A percentile compares a stretch with the other conserved stretches of the same genome.
Evolutionary conservation across 2,797 vertebrate genomes (phyloP).

Genomic region (Clarias pachynema): DNA sequence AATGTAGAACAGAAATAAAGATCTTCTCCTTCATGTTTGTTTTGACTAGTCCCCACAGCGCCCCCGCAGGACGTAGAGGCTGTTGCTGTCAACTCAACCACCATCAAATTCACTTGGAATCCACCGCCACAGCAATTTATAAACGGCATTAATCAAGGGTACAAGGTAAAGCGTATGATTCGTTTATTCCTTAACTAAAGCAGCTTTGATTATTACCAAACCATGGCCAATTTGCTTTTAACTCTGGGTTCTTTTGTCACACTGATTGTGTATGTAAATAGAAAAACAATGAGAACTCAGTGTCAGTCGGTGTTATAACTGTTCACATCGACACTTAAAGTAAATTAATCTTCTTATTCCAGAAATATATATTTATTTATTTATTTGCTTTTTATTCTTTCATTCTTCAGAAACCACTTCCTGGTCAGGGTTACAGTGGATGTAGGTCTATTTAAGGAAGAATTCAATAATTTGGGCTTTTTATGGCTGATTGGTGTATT

Average conservation of each 20-base stretch:
- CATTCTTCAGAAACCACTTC: background rate
- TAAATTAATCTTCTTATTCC: background rate
- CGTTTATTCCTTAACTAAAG: background rate
- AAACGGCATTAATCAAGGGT: slow-evolving; percentile 96
- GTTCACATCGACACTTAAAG: background rate
- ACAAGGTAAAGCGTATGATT: slow-evolving; percentile 80
- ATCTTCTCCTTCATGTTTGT: background rate
- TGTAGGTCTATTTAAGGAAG: background rate
- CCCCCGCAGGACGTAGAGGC: slow-evolving; percentile 89
- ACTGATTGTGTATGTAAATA: background rate
- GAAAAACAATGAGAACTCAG: background rate
- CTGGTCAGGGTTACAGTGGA: background rate
- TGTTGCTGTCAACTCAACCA: slow-evolving; percentile 87
- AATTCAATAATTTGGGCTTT: too few relatives aligned
- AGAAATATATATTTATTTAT: background rate
- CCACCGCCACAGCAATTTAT: slow-evolving; percentile 96
- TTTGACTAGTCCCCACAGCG: slow-evolving; percentile 86
- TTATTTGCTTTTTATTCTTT: too few relatives aligned
- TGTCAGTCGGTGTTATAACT: background rate
- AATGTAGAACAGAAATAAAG: background rate
- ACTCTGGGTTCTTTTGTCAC: background rate
- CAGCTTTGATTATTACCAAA: background rate
- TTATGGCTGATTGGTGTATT: background rate
- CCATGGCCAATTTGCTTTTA: background rate
- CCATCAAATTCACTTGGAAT: slow-evolving; percentile 89